These are phyloP conservation scores for Lasioglossum marginatum DNA, from an alignment of 2,888 invertebrate species.

Conservation along the genomic window DNA sequence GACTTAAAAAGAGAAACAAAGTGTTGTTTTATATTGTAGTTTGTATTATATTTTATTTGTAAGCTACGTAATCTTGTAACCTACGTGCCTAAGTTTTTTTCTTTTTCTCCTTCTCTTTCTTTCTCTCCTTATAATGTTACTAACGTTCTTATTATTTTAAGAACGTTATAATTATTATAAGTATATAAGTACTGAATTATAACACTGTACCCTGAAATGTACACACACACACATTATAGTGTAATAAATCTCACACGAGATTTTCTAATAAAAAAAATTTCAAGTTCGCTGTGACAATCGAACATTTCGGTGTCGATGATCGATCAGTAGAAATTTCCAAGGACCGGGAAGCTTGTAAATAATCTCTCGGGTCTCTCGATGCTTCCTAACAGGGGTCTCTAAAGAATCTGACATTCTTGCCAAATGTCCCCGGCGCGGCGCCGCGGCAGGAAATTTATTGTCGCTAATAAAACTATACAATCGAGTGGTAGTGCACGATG, in stretches of 20 bases:
- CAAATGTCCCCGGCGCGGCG: slow-evolving; percentile 24
- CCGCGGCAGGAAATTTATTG: slow-evolving; percentile 42
- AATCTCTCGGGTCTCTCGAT: slow-evolving; percentile 1
- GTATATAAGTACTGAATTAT: no score
- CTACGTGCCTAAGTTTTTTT: no score
- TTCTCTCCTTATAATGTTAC: no score
- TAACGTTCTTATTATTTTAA: no score
- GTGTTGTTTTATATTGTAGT: no score
- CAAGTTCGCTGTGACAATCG: neutral
- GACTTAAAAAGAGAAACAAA: neutral
- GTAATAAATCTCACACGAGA: no score
- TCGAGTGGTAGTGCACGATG: slow-evolving; percentile 41
- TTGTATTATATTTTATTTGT: no score
- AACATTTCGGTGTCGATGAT: neutral
- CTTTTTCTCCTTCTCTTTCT: no score
- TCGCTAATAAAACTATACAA: slow-evolving; percentile 49
- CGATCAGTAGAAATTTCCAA: neutral
- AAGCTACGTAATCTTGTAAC: no score
- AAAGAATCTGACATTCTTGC: slow-evolving; percentile 29
- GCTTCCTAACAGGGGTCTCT: slow-evolving; percentile 3
- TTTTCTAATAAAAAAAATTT: neutral
- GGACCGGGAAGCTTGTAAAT: neutral
- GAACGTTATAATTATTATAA: no score
- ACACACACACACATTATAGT: no score
- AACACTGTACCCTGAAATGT: no score